Base-by-base conservation (phyloP, 2,797 vertebrate genomes). In the Spheniscus humboldti region DNA sequence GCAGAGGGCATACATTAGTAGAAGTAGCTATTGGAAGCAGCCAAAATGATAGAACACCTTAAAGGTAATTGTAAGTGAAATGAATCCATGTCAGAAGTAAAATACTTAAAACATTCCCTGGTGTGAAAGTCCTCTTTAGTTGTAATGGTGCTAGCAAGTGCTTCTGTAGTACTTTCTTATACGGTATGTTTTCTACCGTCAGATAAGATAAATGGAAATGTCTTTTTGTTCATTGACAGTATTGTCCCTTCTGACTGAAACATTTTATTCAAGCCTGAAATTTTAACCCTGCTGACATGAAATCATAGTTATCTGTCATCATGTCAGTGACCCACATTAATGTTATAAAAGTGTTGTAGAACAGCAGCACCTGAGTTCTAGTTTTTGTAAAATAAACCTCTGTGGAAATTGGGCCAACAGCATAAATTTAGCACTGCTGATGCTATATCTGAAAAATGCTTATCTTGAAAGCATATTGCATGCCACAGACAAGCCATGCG, bases 161-260 rank as follows among this genome's bases (percentile, higher is more conserved):
- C 41, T 90, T 66, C 48, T 56, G 30, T 60, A 79, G 88, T 84
- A 95, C 74, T 88, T 94, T 71, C 75, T 85, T 85, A 56, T 48
- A 86, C 52, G 28, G 9, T 78, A 22, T 76, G 59, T 85, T 92
- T 91, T 91, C 73, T 92, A 39, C 50, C 8, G 2, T 92, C 76
- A 92, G 75, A 92, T 68, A 96, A 95, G 87, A 94, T 94, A 96
- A 96, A 95, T 92, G 75, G 91, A 94, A 96, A 92, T 74, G 63
- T 71, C 89, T 92, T 90, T 94, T 88, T 90, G 50, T 79, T 95
- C 93, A 80, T 67, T 88, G 92, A 89, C 57, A 69, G 64, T 88
- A 94, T 92, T 96, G 86, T 94, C 85, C 78, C 73, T 78, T 91
- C 73, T 91, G 83, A 92, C 69, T 90, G 95, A 93, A 95, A 90